A percentile compares a stretch with the other conserved stretches of the same genome.
Conservation (phyloP, 2,797 vertebrate species). For the Rachycentron canadum region DNA sequence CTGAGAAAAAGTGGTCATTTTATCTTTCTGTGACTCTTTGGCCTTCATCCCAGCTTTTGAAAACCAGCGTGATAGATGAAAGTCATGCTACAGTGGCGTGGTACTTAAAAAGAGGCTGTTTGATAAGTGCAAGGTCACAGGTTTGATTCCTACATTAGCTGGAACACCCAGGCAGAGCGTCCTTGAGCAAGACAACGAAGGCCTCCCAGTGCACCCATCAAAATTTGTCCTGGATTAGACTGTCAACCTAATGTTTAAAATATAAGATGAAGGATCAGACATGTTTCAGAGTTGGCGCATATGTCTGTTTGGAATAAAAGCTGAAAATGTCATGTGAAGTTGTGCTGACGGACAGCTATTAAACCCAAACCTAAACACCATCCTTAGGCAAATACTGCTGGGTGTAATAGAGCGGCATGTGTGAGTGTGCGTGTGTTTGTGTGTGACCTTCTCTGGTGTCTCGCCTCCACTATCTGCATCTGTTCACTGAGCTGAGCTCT, state of each 20-base stretch:
- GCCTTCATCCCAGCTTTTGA: conserved; percentile 53
- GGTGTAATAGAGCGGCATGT: conserved; percentile 49
- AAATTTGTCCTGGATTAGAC: conserved; percentile 32
- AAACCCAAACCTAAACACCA: conserved; percentile 31
- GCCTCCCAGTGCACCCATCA: conserved; percentile 16
- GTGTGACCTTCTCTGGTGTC: conserved; percentile 65
- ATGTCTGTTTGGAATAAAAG: conserved; percentile 16
- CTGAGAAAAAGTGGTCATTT: conserved; percentile 38
- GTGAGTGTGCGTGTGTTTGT: conserved; percentile 22
- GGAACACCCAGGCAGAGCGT: conserved; percentile 15
- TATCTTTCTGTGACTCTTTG: conserved; percentile 54
- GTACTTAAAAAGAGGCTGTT: conserved; percentile 20
- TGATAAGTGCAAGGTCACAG: conserved; percentile 53
- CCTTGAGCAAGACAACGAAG: conserved; percentile 29
- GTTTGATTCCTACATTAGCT: conserved; percentile 45
- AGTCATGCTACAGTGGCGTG: conserved; percentile 19
- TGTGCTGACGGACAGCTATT: conserved; percentile 56
- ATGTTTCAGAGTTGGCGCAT: conserved; percentile 16
- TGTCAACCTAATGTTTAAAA: conserved; percentile 32
- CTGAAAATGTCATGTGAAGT: conserved; percentile 37
- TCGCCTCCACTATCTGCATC: conserved; percentile 59
- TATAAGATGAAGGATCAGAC: conserved; percentile 13
- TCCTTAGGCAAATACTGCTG: conserved; percentile 41
- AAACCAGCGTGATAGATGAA: conserved; percentile 45
- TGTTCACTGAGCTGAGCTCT: conserved; percentile 58